Percentiles rank a stretch among this genome's conserved stretches.
Conservation (phyloP, 2,797 vertebrate genomes). For the Pipistrellus kuhlii region DNA sequence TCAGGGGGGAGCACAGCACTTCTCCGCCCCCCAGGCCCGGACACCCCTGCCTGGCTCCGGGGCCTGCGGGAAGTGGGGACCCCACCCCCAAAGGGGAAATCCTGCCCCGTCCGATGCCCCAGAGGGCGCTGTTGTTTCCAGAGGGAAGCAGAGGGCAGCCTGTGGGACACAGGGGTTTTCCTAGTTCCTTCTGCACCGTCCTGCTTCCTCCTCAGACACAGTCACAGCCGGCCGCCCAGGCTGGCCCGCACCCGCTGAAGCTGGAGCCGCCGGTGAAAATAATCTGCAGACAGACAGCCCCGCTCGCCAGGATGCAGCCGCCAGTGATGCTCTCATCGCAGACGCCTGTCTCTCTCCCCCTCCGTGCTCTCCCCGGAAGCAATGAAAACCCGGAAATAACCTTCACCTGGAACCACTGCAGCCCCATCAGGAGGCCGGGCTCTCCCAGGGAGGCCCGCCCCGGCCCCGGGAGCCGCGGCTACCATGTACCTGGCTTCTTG, state of each 20-base stretch:
- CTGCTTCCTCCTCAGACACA: not conserved
- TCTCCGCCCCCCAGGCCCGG: rapidly evolving
- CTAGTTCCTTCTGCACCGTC: not conserved
- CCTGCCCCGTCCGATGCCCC: not conserved
- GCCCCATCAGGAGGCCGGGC: not conserved
- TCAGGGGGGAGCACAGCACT: not conserved
- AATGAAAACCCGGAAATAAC: no score
- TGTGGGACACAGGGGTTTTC: not conserved
- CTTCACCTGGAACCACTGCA: not conserved
- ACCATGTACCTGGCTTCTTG: rapidly evolving
- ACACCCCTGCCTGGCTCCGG: not conserved
- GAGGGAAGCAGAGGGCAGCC: not conserved
- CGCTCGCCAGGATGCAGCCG: no score
- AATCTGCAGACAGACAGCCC: no score
- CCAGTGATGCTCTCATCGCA: no score
- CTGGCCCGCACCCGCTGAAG: not conserved
- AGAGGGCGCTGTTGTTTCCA: not conserved
- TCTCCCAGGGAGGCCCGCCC: not conserved
- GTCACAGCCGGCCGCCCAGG: not conserved
- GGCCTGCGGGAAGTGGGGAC: not conserved
- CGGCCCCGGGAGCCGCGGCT: rapidly evolving
- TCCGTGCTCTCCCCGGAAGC: no score
- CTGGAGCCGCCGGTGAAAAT: no score
- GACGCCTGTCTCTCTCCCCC: no score
- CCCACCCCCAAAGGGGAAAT: not conserved